phyloP scores from a whole-genome alignment of 2,888 invertebrate species.

The Uropetala carovei region DNA sequence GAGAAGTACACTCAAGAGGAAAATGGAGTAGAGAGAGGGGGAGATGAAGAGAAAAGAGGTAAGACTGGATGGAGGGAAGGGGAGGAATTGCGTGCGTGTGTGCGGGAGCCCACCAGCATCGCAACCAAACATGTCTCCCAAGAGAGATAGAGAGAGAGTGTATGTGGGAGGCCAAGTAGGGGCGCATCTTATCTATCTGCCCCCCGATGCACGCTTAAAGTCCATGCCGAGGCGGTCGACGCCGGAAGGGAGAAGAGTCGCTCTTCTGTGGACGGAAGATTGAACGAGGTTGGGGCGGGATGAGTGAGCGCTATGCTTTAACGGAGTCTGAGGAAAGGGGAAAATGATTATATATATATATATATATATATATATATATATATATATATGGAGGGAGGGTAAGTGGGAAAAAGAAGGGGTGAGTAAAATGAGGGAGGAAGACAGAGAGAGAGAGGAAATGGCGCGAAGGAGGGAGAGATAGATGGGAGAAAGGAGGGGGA shows the following conservation, averaged over 20 bases:
- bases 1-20: not conserved
- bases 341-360: too few species aligned
- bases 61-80: not conserved
- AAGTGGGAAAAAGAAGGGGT: not conserved
- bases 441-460: not conserved
- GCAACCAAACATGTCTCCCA: not conserved
- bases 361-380: too few species aligned
- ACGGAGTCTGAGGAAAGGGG: too few species aligned
- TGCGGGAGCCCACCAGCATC: not conserved
- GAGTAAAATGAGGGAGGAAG: not conserved
- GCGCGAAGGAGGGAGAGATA: not conserved
- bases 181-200: not conserved
- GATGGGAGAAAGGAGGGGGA: not conserved
- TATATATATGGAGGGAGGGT: too few species aligned
- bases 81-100: not conserved
- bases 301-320: too few species aligned
- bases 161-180: too few species aligned
- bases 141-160: not conserved
- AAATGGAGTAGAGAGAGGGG: not conserved
- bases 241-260: not conserved
- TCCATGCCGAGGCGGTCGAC: too few species aligned
- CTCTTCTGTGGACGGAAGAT: not conserved
- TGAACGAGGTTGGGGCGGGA: not conserved
- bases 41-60: not conserved
- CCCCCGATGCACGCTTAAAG: not conserved